These are phyloP conservation scores for Chauna torquata DNA, from an alignment of 2,113 vertebrate species.

Conservation along the genomic window DNA sequence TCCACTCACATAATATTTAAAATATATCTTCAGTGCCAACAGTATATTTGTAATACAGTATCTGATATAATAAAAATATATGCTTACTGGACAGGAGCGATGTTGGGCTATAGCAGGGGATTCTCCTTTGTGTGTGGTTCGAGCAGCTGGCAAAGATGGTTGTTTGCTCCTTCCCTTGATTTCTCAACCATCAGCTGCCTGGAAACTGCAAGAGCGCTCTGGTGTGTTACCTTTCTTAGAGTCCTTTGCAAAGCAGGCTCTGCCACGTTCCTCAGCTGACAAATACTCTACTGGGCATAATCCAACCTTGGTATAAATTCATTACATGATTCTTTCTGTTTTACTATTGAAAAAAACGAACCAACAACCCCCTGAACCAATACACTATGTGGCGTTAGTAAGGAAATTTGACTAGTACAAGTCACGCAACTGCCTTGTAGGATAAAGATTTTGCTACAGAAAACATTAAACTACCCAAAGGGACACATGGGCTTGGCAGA, in stretches of 20 bases:
- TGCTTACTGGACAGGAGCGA: background rate
- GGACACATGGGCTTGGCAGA: background rate
- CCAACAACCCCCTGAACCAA: background rate
- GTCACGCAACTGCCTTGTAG: background rate
- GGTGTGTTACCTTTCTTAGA: background rate
- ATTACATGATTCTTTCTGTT: background rate
- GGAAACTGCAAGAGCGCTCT: background rate
- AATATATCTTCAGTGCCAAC: constrained; percentile 56
- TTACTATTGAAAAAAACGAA: background rate
- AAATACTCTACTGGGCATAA: background rate
- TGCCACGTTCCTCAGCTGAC: background rate
- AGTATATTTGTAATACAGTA: constrained; percentile 16
- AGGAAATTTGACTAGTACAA: background rate
- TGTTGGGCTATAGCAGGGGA: background rate
- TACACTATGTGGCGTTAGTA: background rate
- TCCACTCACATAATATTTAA: background rate
- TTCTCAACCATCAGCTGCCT: background rate
- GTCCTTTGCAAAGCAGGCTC: background rate
- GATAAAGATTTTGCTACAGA: background rate
- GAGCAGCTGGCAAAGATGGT: background rate
- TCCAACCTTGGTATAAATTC: background rate
- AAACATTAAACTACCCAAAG: background rate
- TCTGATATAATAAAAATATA: constrained; percentile 55
- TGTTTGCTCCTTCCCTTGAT: background rate
- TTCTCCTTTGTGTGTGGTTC: background rate